Evolutionary conservation across 2,113 vertebrate genomes (phyloP), one percentile per base, ranked within the genome.

Genomic region (Lepisosteus osseus): DNA sequence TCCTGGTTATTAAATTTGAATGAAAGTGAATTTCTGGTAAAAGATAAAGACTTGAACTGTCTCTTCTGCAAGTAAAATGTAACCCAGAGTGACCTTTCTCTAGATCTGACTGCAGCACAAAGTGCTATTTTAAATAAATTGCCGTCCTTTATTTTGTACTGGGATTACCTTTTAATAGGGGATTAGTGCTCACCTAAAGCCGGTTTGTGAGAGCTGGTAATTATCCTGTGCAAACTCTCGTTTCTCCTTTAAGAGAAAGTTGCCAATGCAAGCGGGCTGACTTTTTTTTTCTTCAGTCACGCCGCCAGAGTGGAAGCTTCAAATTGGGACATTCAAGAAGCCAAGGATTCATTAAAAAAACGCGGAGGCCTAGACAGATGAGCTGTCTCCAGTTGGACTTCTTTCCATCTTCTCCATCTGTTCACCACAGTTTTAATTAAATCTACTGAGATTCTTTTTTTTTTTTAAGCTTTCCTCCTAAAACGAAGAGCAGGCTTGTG

Each of bases 371-470:
- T 85, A 90, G 92, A 94, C 93, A 95, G 95, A 96, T 94, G 94
- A 97, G 93, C 76, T 77, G 90, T 94, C 93, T 96, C 94, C 89
- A 91, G 93, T 90, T 94, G 93, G 92, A 91, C 88, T 90, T 93
- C 90, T 87, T 92, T 94, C 94, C 89, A 82, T 95, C 94, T 95
- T 93, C 88, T 92, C 95, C 95, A 97, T 99, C 96, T 99, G 96
- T 94, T 99, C 94, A 74, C 89, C 89, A 88, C 78, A 78, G 90
- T 95, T 97, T 98, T 98, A 99, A 98, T 99, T 97, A 97, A 98
- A 98, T 95, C 96, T 96, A 95, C 92, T 86, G 95, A 97, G 96
- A 97, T 94, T 87, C 87, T 63, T 61, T 65, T 80, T 65, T 81
- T 74, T 72, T 65, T 76, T 9, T 71, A 45, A 17, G 51, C 75